These are phyloP conservation scores for Hydropsyche betteni DNA, from an alignment of 2,888 invertebrate species.

Conservation along the genomic window DNA sequence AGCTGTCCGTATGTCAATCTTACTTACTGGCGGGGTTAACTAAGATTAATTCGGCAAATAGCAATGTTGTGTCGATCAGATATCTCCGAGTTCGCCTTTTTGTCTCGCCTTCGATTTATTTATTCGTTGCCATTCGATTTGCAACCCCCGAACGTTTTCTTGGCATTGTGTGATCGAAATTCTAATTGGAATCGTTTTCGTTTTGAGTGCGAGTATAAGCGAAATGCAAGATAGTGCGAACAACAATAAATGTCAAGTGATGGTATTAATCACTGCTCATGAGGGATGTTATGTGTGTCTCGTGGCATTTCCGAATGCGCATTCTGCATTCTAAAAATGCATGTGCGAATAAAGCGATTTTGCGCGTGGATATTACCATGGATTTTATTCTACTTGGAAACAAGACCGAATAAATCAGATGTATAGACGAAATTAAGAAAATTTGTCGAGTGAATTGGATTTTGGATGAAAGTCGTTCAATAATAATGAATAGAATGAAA, in stretches of 20 bases:
- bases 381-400: too few species aligned
- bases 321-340: conserved; percentile 11
- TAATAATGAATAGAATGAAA: too few species aligned
- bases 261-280: conserved; percentile 10
- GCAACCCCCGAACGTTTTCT: neutral
- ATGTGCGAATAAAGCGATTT: too few species aligned
- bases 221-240: neutral
- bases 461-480: too few species aligned
- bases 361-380: too few species aligned
- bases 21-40: conserved; percentile 50
- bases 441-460: too few species aligned
- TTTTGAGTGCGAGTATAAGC: too few species aligned
- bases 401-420: too few species aligned
- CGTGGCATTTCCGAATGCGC: conserved; percentile 4
- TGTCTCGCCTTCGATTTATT: conserved; percentile 9
- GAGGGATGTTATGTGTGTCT: neutral
- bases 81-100: conserved; percentile 21
- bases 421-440: too few species aligned
- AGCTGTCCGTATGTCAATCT: conserved; percentile 50
- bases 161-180: too few species aligned
- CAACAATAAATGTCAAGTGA: conserved; percentile 23
- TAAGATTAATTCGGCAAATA: conserved; percentile 50
- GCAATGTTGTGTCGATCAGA: conserved; percentile 48
- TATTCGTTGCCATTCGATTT: conserved; percentile 2
- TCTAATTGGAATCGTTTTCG: too few species aligned